Percentiles rank a stretch among this genome's conserved stretches.
phyloP scores from a whole-genome alignment of 1,140 invertebrate genomes.

The Penaeus japonicus region DNA sequence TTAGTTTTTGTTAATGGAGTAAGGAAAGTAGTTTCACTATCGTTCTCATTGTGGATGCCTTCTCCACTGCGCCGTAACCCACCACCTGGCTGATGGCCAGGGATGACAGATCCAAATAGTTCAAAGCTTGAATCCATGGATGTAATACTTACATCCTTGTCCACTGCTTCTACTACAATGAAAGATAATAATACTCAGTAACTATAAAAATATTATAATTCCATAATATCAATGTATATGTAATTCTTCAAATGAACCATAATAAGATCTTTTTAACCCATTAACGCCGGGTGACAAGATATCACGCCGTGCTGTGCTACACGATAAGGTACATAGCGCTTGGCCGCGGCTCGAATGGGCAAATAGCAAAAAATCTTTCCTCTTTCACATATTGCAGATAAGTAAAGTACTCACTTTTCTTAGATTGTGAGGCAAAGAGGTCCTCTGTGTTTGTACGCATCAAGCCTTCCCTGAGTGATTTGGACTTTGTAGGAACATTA shows the following conservation, averaged over 20 bases:
- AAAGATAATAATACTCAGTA: neutral
- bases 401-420: slow-evolving; percentile 16
- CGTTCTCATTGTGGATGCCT: neutral
- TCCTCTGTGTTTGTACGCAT: slow-evolving; percentile 26
- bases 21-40: neutral
- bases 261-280: too few relatives aligned
- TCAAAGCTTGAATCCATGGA: slow-evolving; percentile 53
- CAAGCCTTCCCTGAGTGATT: neutral
- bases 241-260: too few relatives aligned
- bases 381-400: neutral
- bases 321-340: too few relatives aligned
- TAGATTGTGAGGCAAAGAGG: slow-evolving; percentile 15
- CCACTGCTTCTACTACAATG: neutral
- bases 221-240: neutral
- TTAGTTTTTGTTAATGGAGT: slow-evolving; percentile 29
- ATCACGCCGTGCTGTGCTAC: too few relatives aligned
- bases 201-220: neutral
- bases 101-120: slow-evolving; percentile 46
- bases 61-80: neutral
- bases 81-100: slow-evolving; percentile 39
- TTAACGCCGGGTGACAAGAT: too few relatives aligned
- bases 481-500: too few relatives aligned
- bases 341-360: too few relatives aligned
- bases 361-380: too few relatives aligned
- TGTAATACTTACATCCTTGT: slow-evolving; percentile 24